Evolutionary conservation across 2,113 vertebrate species (phyloP), one percentile per base, ranked within the genome.

Genomic region (Lasiurus borealis): DNA sequence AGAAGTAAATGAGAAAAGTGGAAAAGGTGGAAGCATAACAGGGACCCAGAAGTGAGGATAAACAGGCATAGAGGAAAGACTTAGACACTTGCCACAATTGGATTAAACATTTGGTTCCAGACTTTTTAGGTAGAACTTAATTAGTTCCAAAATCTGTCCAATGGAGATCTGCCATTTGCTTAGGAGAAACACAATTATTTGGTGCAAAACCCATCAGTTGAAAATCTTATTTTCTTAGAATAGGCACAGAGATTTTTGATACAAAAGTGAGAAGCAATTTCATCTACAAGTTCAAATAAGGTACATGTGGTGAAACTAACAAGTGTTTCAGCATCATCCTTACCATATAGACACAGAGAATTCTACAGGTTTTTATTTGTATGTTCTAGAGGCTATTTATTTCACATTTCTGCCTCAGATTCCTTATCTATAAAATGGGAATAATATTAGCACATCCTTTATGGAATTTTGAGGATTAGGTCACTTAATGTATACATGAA

Each of bases 1-100:
- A 94, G 90, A 96, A 69, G 83, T 59, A 89, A 64, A 72, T 90
- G 23, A 93, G 18, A 81, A 96, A 90, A 62, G 40, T 71, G 40
- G 4, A 27, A 57, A 75, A 8, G 4, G 2, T 16, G 29, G 21
- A 62, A 8, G 8, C n/a, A 62, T 50, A 69, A 5, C 2, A 18
- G 59, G 10, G 14, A 15, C 52, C 12, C 6, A 31, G 59, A 10
- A 50, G 40, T 69, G 40, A 59, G 7, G 3, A 52, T 15, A 34
- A 34, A 25, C 15, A 29, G 4, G 40, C 12, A 34, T 1, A 48
- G 29, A 12, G 11, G 57, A 48, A 80, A 50, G 13, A 84, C 36
- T 6, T 71, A 68, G 36, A 71, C 0, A 25, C 12, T 59, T 84
- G 16, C 66, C 31, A 6, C 52, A 40, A 3, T 7, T 57, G 18